A percentile compares a stretch with the other conserved stretches of the same genome.
These are phyloP conservation scores for Hippocampus kuda DNA, from an alignment of 2,797 vertebrate genomes.

Conservation along the genomic window DNA sequence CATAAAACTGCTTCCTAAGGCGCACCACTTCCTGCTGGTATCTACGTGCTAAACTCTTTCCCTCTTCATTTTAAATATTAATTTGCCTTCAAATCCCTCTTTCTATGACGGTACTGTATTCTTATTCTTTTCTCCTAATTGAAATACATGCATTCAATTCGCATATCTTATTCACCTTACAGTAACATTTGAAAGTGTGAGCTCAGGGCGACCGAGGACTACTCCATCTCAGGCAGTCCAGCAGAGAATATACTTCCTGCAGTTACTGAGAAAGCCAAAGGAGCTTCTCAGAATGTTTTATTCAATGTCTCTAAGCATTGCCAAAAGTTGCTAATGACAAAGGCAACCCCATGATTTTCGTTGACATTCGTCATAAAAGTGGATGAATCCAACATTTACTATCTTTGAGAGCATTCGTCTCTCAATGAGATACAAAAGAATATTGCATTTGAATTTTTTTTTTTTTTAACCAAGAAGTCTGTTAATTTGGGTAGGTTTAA, in stretches of 20 bases:
- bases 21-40: constrained; percentile 3
- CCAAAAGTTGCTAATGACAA: no score
- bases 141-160: not conserved
- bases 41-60: constrained; percentile 5
- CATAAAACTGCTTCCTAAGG: constrained; percentile 5
- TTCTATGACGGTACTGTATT: not conserved
- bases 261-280: not conserved
- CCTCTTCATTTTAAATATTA: not conserved
- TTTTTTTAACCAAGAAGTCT: no score
- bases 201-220: not conserved
- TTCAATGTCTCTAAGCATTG: not conserved
- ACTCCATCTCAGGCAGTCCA: not conserved
- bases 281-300: not conserved
- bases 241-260: not conserved
- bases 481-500: no score
- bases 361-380: no score
- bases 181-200: not conserved
- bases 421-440: no score
- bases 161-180: not conserved
- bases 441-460: no score
- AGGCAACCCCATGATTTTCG: no score
- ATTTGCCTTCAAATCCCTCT: constrained; percentile 4
- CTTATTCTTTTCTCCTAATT: not conserved
- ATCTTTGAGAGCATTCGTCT: no score
- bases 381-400: no score